Percentiles rank a stretch among this genome's conserved stretches.
Conservation (phyloP, 2,797 vertebrate species). For the Epinephelus coioides region DNA sequence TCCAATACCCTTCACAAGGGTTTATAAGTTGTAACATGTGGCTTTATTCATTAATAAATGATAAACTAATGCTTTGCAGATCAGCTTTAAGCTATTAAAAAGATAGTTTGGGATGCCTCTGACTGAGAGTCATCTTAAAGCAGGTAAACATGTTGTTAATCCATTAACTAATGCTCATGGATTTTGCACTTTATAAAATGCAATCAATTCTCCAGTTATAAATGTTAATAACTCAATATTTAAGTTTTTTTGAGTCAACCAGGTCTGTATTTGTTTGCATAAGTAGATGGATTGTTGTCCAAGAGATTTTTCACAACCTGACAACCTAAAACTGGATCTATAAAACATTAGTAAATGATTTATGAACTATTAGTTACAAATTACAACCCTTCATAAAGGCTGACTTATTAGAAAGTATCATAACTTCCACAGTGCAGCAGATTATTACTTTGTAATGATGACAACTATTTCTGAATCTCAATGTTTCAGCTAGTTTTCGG, state of each 20-base stretch:
- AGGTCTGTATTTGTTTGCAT: not conserved
- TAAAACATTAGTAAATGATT: not conserved
- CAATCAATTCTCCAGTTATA: not conserved
- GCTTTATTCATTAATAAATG: not conserved
- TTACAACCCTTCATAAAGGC: not conserved
- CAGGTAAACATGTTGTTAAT: not conserved
- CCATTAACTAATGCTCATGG: not conserved
- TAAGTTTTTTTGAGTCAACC: not conserved
- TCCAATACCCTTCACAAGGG: not conserved
- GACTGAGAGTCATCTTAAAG: not conserved
- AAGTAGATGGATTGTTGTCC: not conserved
- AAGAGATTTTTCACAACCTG: not conserved
- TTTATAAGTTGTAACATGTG: not conserved
- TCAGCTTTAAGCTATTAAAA: not conserved
- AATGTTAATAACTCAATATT: not conserved
- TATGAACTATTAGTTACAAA: not conserved
- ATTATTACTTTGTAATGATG: too few species aligned
- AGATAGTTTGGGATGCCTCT: not conserved
- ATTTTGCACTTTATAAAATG: not conserved
- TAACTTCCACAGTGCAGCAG: too few species aligned
- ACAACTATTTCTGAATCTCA: too few species aligned
- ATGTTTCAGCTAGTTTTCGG: not conserved
- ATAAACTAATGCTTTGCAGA: not conserved
- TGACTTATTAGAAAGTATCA: not conserved
- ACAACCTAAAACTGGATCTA: not conserved